Evolutionary conservation across 2,113 vertebrate species (phyloP).

Genomic region (Limanda limanda): DNA sequence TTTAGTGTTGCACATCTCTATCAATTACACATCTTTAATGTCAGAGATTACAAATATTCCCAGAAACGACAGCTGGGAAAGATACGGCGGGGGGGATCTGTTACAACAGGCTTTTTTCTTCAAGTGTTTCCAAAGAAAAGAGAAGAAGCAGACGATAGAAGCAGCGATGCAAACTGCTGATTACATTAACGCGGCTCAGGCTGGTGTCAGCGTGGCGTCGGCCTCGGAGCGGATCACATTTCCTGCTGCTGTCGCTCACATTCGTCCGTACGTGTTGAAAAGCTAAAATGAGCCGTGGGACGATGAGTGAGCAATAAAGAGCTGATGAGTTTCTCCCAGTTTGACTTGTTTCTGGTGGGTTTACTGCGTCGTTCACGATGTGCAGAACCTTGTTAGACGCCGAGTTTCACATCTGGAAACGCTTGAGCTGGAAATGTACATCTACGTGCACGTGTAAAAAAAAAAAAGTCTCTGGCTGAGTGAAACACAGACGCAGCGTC

Average conservation of each 20-base stretch:
- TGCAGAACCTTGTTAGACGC: background rate
- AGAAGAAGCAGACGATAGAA: background rate
- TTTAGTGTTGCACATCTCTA: conserved; percentile 40
- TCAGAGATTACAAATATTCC: conserved; percentile 58
- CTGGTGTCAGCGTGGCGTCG: background rate
- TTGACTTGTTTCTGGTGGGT: background rate
- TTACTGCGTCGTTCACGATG: too few relatives aligned
- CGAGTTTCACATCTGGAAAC: too few relatives aligned
- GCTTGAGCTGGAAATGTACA: background rate
- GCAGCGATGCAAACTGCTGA: conserved; percentile 19
- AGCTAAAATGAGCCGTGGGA: background rate
- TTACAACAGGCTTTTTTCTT: conserved; percentile 22
- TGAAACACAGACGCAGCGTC: background rate
- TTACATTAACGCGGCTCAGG: conserved; percentile 5
- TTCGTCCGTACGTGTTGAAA: background rate
- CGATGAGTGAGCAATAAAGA: background rate
- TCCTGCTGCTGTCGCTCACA: background rate
- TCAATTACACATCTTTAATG: conserved; percentile 61
- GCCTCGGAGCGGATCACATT: background rate
- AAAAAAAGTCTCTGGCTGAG: background rate
- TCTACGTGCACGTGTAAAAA: background rate
- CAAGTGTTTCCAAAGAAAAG: conserved; percentile 2
- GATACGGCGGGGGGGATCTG: background rate
- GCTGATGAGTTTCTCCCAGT: background rate
- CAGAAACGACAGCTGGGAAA: conserved; percentile 39